These are phyloP conservation scores for Halesus radiatus DNA, from an alignment of 1,140 invertebrate genomes.

Conservation along the genomic window DNA sequence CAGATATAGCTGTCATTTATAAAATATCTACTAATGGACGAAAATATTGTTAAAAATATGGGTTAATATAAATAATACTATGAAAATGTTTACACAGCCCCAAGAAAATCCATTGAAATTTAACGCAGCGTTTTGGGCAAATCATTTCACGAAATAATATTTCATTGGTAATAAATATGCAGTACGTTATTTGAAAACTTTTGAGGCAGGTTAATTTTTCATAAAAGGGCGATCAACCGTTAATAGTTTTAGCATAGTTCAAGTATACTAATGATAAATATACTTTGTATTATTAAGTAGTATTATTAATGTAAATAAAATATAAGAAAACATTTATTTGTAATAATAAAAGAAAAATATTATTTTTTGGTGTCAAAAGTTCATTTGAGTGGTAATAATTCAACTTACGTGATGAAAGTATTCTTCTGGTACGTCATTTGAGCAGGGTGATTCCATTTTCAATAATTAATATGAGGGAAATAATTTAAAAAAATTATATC, in stretches of 20 bases:
- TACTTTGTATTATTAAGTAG: not conserved
- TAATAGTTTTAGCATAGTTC: not conserved
- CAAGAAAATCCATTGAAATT: not conserved
- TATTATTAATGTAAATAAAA: not conserved
- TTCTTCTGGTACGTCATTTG: constrained; percentile 30
- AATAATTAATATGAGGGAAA: not conserved
- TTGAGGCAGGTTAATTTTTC: no score
- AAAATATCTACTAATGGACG: not conserved
- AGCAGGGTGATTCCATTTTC: not conserved
- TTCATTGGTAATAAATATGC: not conserved
- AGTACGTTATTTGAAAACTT: not conserved
- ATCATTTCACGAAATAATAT: not conserved
- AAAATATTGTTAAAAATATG: not conserved
- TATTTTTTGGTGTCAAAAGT: not conserved
- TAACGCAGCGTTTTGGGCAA: not conserved
- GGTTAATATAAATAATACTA: not conserved
- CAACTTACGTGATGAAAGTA: constrained; percentile 38
- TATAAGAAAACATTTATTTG: not conserved
- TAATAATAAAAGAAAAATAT: not conserved
- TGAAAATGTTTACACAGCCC: not conserved
- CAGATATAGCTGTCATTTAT: not conserved
- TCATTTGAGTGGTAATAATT: not conserved
- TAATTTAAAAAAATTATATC: not conserved
- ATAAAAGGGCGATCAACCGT: not conserved
- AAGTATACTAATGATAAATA: not conserved